These are phyloP conservation scores for Cryptus viduatorius DNA, from an alignment of 2,888 invertebrate genomes.

Conservation along the genomic window DNA sequence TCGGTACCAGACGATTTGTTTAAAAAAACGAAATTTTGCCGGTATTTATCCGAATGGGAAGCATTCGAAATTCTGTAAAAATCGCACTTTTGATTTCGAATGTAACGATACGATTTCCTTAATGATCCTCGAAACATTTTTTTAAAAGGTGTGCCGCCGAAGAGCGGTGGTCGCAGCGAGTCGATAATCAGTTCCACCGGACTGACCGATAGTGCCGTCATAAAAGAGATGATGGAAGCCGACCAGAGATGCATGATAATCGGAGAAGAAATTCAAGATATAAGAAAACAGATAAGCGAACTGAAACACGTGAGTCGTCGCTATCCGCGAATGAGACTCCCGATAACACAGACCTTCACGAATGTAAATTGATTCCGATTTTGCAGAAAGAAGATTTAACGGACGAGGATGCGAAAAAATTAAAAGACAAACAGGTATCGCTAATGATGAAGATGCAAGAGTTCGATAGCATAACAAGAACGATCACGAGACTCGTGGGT, in stretches of 20 bases:
- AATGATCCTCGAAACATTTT: not conserved
- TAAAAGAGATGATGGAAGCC: constrained; percentile 85
- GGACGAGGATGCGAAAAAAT: constrained; percentile 86
- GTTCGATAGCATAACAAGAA: constrained; percentile 88
- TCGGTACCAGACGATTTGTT: too few relatives aligned
- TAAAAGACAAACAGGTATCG: constrained; percentile 87
- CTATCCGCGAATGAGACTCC: not conserved
- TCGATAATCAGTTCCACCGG: constrained; percentile 74
- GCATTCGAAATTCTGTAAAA: too few relatives aligned
- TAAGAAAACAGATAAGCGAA: constrained; percentile 84
- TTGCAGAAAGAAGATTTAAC: constrained; percentile 87
- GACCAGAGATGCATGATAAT: constrained; percentile 82
- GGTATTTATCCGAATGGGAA: too few relatives aligned
- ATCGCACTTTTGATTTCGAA: too few relatives aligned
- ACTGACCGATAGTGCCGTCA: constrained; percentile 79
- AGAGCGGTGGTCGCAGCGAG: constrained; percentile 70
- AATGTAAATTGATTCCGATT: constrained; percentile 2
- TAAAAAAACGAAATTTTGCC: too few relatives aligned
- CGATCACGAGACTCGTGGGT: constrained; percentile 87
- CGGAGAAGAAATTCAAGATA: constrained; percentile 85
- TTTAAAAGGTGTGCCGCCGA: constrained; percentile 64
- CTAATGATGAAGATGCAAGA: constrained; percentile 88
- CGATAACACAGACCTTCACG: not conserved
- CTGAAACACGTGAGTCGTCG: constrained; percentile 80
- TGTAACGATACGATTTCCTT: too few relatives aligned